Base-by-base conservation (phyloP, 2,888 invertebrate genomes). In the Thera britannica region DNA sequence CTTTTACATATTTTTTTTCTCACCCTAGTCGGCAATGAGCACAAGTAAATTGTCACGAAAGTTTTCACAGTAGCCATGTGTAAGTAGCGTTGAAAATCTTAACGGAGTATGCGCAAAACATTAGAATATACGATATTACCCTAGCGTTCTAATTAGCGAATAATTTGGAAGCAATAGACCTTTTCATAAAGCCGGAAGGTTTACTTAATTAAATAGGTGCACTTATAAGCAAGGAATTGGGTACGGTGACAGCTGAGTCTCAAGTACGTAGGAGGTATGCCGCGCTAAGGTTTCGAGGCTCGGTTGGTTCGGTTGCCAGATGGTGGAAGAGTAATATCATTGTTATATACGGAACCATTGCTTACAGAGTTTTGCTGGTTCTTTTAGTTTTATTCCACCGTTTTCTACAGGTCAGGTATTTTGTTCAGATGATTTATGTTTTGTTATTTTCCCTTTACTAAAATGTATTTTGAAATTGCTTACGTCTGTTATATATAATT, bases 121-220 rank as follows among this genome's bases (percentile, higher is more conserved):
- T 61, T n/a, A 38, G 41, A 46, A 58, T 58, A 58, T 60, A 60
- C 54, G 51, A 63, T 60, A 58, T 61, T 76, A 75, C 77, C 73
- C 68, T 59, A 73, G 74, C 66, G 66, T 63, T 66, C 79, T 85
- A 85, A 84, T 86, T 83, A 84, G 79, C 74, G 73, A 77, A 82
- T 81, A 80, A 82, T 85, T 85, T 77, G 77, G 71, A 79, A 83
- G 79, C 72, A 72, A 75, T 72, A 72, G 69, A 68, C 57, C 65
- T 71, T 73, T 73, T 71, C 70, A 71, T 68, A 67, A 68, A 62
- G 67, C 61, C 52, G 66, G 60, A 65, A 59, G 58, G 63, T 55
- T 67, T 64, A 80, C 79, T 83, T 86, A 83, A 86, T 85, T 83
- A 83, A 83, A 83, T 84, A 79, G 63, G 66, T 66, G 65, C 68